These are phyloP conservation scores for Acanthoscelides obtectus DNA, from an alignment of 2,888 invertebrate species.

Conservation along the genomic window DNA sequence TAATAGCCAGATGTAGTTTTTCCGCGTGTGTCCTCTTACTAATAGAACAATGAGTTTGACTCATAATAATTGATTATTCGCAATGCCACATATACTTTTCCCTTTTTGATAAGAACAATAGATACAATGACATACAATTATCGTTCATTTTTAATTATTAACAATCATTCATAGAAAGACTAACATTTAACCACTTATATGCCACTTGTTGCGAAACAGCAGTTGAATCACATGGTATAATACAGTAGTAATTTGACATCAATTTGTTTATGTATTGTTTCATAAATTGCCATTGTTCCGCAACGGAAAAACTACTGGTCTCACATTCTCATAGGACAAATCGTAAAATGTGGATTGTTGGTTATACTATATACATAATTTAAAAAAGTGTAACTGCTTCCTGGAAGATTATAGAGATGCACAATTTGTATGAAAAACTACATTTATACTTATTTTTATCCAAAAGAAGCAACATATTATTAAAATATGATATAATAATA, in stretches of 20 bases:
- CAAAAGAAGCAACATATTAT: too few species aligned
- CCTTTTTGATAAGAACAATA: slow-evolving; percentile 6
- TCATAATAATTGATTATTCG: neutral
- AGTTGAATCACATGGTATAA: slow-evolving; percentile 4
- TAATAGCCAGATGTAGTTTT: neutral
- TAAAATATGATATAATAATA: too few species aligned
- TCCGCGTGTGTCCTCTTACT: neutral
- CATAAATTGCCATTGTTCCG: neutral
- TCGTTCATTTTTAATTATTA: slow-evolving; percentile 3
- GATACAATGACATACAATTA: slow-evolving; percentile 4
- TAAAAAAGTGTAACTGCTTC: neutral
- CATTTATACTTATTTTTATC: too few species aligned
- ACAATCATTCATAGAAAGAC: slow-evolving; percentile 3
- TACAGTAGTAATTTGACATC: slow-evolving; percentile 4
- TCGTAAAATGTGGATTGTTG: neutral
- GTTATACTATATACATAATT: too few species aligned
- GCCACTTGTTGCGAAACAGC: slow-evolving; percentile 6
- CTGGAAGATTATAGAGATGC: too few species aligned
- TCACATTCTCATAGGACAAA: neutral
- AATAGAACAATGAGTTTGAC: neutral
- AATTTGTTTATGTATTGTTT: slow-evolving; percentile 4
- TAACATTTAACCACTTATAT: slow-evolving; percentile 4
- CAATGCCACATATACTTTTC: neutral
- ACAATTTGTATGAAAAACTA: too few species aligned
- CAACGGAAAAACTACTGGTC: neutral